Evolutionary conservation across 1,140 invertebrate genomes (phyloP), one percentile per base, ranked within the genome.

Genomic region (Cecropterus lyciades): DNA sequence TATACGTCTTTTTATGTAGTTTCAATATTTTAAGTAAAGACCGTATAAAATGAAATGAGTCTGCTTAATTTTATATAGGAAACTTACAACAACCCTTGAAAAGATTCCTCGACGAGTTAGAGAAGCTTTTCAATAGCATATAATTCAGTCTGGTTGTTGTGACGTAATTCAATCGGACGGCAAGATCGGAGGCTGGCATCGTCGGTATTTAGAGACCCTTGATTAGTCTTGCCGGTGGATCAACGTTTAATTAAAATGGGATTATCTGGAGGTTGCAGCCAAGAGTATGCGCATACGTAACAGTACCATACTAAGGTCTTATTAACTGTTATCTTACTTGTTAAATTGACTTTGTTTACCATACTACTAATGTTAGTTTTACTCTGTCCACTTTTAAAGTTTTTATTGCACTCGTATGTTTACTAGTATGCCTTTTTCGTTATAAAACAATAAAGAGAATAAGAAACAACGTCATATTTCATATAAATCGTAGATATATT

Each of bases 171-270:
- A 46, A 48, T 59, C 9, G 56, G 17, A 27, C 24, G 43, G 13
- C 27, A 59, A 59, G 56, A 33, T 48, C 42, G 43, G 42, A 48
- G 20, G 43, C 55, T 40, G 7, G 53, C 43, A 48, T 48, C 56
- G 56, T 30, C 56, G 24, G 43, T n/a, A 48, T 33, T 37, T 45
- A 60, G 57, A 33, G 57, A 13, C 30, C 14, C 46, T 62, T 62
- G 59, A 60, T 60, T 49, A 60, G 45, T 37, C 1, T 60, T 60
- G 57, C 57, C 57, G 57, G 33, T 49, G 57, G 45, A 60, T 60
- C 24, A 48, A 62, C 59, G 33, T 62, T 62, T 62, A 62, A 62
- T 62, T 60, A 60, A 60, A 60, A 60, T 60, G 45, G 56, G 56
- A 60, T 60, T 49, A 60, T 60, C 56, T 60, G 45, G 27, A 60